These are phyloP conservation scores for Byasa hedistus DNA, from an alignment of 2,888 invertebrate species.

Conservation along the genomic window DNA sequence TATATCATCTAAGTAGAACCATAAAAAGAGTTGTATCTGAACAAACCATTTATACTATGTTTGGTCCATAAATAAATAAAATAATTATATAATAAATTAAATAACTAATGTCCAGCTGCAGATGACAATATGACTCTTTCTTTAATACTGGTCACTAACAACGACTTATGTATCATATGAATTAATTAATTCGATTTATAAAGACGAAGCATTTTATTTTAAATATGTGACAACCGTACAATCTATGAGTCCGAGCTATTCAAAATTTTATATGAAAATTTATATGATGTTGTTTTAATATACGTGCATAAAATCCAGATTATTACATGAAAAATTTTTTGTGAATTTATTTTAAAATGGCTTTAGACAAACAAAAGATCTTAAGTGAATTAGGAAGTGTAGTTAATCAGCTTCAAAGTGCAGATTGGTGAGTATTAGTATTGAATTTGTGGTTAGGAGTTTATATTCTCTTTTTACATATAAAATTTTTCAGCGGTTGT, in stretches of 20 bases:
- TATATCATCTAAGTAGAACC: too few species aligned
- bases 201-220: slow-evolving; percentile 10
- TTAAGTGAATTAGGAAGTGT: slow-evolving; percentile 71
- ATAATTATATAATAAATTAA: too few species aligned
- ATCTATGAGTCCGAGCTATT: slow-evolving; percentile 6
- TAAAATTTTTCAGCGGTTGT: slow-evolving; percentile 60
- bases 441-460: neutral
- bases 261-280: slow-evolving; percentile 24
- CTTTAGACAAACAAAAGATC: slow-evolving; percentile 53
- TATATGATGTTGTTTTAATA: slow-evolving; percentile 21
- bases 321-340: slow-evolving; percentile 5
- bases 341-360: slow-evolving; percentile 17
- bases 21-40: too few species aligned
- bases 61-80: too few species aligned
- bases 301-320: neutral
- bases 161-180: neutral
- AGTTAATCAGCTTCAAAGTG: slow-evolving; percentile 68
- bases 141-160: slow-evolving; percentile 6
- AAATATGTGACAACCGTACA: slow-evolving; percentile 10
- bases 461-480: neutral
- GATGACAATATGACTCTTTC: too few species aligned
- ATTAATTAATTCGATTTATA: slow-evolving; percentile 12
- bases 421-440: slow-evolving; percentile 60
- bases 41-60: too few species aligned
- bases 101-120: too few species aligned